phyloP scores from a whole-genome alignment of 2,888 invertebrate genomes.

The Proisotoma minuta region DNA sequence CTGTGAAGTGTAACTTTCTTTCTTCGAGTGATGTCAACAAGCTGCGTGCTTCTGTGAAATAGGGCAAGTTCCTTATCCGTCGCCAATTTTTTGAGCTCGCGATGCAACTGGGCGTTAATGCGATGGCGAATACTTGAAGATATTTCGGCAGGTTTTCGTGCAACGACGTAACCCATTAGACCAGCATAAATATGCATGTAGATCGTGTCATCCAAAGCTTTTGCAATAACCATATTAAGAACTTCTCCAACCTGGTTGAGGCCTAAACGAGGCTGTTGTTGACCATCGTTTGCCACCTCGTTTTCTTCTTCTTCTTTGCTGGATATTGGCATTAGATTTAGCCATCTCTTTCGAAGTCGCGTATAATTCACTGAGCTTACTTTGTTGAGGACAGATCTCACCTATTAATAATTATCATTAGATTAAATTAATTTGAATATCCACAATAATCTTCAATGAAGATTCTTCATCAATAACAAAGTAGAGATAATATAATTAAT shows the following conservation, averaged over 20 bases:
- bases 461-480: background rate
- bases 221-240: conserved; percentile 39
- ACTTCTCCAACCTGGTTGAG: conserved; percentile 35
- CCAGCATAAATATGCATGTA: conserved; percentile 46
- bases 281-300: no score
- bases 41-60: conserved; percentile 33
- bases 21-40: conserved; percentile 36
- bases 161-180: conserved; percentile 36
- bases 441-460: background rate
- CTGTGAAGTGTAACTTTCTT: conserved; percentile 44
- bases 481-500: no score
- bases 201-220: conserved; percentile 43
- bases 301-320: conserved; percentile 16
- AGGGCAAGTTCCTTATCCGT: conserved; percentile 44
- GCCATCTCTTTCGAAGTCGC: conserved; percentile 39
- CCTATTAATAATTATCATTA: conserved; percentile 14
- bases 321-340: conserved; percentile 37
- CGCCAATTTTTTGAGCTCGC: conserved; percentile 39
- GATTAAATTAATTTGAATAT: background rate
- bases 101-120: conserved; percentile 41
- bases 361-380: conserved; percentile 44
- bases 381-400: conserved; percentile 47
- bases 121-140: conserved; percentile 32
- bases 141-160: conserved; percentile 28
- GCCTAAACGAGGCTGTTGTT: background rate